Base-by-base conservation (phyloP, 2,888 invertebrate genomes). In the Cryptus armator region DNA sequence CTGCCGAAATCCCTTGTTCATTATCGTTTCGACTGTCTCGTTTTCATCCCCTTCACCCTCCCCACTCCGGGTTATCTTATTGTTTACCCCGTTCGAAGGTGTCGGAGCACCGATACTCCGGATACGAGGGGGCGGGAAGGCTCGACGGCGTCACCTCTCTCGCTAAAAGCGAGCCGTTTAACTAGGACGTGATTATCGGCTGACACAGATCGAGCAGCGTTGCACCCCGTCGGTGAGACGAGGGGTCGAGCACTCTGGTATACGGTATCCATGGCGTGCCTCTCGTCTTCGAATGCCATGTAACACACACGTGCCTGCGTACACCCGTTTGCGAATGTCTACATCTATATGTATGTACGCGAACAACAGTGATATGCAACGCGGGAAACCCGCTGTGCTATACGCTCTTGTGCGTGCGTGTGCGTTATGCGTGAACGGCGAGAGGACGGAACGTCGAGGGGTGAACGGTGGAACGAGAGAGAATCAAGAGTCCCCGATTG, bases 31-130 rank as follows among this genome's bases (percentile, higher is more conserved):
- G 3, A 68, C 29, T 16, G 71, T 78, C 59, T 76, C 62, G 78
- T 68, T 79, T 88, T 88, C 87, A 88, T 86, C 85, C 81, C 37
- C 37, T 37, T 9, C 37, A 9, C 9, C 9, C 37, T 37, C 9
- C 37, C 37, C 37, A 37, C 37, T 67, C 67, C 29, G 19, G 53
- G 43, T 43, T 74, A 68, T 75, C 79, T 62, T 44, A 77, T 89
- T 91, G 90, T 91, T 91, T 90, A 90, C 88, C 88, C 90, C 88
- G 89, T 88, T 89, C 87, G 78, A 76, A 84, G 85, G 83, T 87
- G 87, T 68, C 78, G 81, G 74, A 85, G 84, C 86, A 82, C 84
- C 87, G 89, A 89, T 87, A 89, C 87, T 90, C 88, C 88, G 88
- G 84, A 88, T 87, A 84, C 79, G 71, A 44, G 19, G 16, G 2